phyloP scores from a whole-genome alignment of 1,140 invertebrate species.

The Aleiodes sp. region DNA sequence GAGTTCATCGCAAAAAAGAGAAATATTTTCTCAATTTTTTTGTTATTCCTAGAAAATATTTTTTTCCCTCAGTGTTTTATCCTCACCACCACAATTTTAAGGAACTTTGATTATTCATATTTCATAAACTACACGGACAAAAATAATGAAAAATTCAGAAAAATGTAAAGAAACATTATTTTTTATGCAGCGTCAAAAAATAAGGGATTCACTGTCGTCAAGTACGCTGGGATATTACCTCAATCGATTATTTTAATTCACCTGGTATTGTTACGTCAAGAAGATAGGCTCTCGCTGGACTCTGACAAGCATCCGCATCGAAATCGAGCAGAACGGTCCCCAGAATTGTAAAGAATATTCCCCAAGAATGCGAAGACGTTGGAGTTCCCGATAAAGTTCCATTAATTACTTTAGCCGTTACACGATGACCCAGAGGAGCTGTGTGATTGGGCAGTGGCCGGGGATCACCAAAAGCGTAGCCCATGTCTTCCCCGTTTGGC shows the following conservation, averaged over 20 bases:
- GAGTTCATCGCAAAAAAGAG: too few species aligned
- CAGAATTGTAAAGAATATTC: conserved; percentile 90
- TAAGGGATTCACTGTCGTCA: too few species aligned
- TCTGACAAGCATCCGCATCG: conserved; percentile 95
- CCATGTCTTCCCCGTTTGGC: conserved; percentile 88
- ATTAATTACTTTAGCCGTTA: conserved; percentile 50
- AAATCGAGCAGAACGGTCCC: conserved; percentile 95
- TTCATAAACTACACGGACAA: too few species aligned
- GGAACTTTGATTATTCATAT: too few species aligned
- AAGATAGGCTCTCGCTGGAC: conserved; percentile 90
- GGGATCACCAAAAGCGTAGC: conserved; percentile 81
- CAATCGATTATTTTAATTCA: conserved; percentile 54
- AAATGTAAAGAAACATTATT: too few species aligned
- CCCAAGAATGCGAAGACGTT: conserved; percentile 78
- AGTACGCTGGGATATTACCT: too few species aligned
- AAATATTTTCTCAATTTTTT: too few species aligned
- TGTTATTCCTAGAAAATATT: too few species aligned
- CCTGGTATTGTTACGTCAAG: conserved; percentile 91
- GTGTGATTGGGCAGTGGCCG: conserved; percentile 60
- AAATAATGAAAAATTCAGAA: too few species aligned
- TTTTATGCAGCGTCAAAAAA: background rate
- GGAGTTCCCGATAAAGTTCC: conserved; percentile 36
- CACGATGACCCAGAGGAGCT: conserved; percentile 55
- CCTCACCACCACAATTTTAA: too few species aligned
- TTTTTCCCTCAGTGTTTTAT: too few species aligned